These are phyloP conservation scores for Zaprionus inermis DNA, from an alignment of 1,140 invertebrate species.

Conservation along the genomic window DNA sequence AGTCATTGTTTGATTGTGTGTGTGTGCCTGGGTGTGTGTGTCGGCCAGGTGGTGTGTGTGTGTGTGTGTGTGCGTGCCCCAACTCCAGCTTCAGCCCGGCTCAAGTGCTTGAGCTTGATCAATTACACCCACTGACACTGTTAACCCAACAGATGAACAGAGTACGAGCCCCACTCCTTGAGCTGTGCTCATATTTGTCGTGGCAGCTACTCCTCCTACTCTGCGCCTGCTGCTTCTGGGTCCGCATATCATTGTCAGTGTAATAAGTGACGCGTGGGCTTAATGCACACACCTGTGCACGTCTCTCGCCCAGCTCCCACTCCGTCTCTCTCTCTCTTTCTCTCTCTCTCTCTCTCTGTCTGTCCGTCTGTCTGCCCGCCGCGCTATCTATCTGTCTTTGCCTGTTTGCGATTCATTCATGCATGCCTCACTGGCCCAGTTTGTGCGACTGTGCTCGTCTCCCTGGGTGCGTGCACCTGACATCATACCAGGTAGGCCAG, in stretches of 20 bases:
- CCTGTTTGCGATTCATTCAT: slow-evolving; percentile 72
- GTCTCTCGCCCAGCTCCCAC: slow-evolving; percentile 4
- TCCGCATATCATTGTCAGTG: slow-evolving; percentile 75
- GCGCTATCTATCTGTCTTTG: slow-evolving; percentile 15
- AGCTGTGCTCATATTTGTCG: slow-evolving; percentile 48
- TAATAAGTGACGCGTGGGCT: slow-evolving; percentile 78
- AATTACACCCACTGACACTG: slow-evolving; percentile 75
- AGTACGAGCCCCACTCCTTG: not conserved
- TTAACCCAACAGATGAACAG: slow-evolving; percentile 17
- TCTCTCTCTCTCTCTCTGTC: slow-evolving; percentile 8
- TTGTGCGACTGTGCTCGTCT: slow-evolving; percentile 26
- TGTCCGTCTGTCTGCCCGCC: slow-evolving; percentile 2
- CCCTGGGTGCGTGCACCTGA: slow-evolving; percentile 54
- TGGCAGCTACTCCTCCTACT: not conserved
- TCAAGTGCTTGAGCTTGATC: slow-evolving; percentile 68
- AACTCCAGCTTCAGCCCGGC: slow-evolving; percentile 11
- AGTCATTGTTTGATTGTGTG: slow-evolving; percentile 74
- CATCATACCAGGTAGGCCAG: slow-evolving; percentile 17
- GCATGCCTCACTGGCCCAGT: slow-evolving; percentile 69
- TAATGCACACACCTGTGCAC: slow-evolving; percentile 54
- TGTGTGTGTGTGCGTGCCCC: slow-evolving; percentile 17
- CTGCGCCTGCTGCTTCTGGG: not conserved
- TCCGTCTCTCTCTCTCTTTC: slow-evolving; percentile 10
- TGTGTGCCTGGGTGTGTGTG: slow-evolving; percentile 6
- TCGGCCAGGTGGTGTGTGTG: slow-evolving; percentile 36